Percentiles rank a stretch among this genome's conserved stretches.
Evolutionary conservation across 2,113 vertebrate species (phyloP).

Genomic region (Bubo scandiacus): DNA sequence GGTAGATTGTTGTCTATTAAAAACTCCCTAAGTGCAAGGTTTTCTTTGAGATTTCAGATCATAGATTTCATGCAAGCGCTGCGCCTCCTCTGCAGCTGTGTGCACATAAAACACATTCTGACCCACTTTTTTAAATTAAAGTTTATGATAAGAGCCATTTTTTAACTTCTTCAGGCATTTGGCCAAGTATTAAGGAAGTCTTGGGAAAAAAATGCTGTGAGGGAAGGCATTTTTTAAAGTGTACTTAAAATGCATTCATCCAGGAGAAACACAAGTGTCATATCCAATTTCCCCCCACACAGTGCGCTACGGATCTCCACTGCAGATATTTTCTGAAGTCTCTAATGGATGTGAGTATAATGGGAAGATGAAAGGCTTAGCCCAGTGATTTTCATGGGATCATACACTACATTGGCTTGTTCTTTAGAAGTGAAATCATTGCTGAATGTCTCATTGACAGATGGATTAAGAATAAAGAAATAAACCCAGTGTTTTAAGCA

Average conservation of each 20-base stretch:
- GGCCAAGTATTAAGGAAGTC: conserved; percentile 25
- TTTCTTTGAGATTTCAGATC: conserved; percentile 3
- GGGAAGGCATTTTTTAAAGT: conserved; percentile 20
- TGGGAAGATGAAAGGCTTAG: conserved; percentile 42
- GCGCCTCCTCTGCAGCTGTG: background rate
- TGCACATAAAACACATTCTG: background rate
- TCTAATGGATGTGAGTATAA: conserved; percentile 41
- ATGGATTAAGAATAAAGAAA: conserved; percentile 22
- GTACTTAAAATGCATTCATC: conserved; percentile 38
- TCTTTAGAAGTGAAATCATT: conserved; percentile 4
- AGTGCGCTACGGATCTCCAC: background rate
- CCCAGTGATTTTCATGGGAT: conserved; percentile 39
- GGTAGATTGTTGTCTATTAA: background rate
- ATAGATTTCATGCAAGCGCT: background rate
- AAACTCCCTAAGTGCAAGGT: background rate
- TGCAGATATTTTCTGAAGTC: background rate
- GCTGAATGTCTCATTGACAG: conserved; percentile 1
- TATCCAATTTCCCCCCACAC: conserved; percentile 14
- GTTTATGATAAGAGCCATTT: background rate
- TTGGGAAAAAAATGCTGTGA: background rate
- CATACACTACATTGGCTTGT: background rate
- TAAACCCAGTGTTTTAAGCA: conserved; percentile 29
- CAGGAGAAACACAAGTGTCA: conserved; percentile 51
- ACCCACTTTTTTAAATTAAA: conserved; percentile 9
- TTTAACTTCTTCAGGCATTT: conserved; percentile 26